Evolutionary conservation across 2,888 invertebrate species (phyloP), one percentile per base, ranked within the genome.

Genomic region (Nasonia oneida): DNA sequence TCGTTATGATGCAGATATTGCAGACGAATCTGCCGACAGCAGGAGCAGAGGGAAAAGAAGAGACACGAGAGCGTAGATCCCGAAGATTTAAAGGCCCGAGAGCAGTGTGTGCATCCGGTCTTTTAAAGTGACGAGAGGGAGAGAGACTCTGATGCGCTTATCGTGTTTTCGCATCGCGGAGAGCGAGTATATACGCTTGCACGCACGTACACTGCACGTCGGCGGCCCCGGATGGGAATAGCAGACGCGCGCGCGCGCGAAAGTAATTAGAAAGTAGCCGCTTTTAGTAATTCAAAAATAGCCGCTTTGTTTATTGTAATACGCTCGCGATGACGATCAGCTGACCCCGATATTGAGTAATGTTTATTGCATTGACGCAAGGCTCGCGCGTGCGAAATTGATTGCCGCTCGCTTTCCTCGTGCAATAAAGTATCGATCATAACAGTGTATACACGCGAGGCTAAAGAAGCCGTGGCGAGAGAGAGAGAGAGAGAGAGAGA

Each of bases 241-340:
- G n/a, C 5, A 57, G n/a, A 57, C 57, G 57, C 37, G 4, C 18
- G 0, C 18, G 23, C 23, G 81, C 76, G 77, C 61, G 71, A 85
- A 85, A 85, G 76, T 85, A 81, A 84, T 84, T 81, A 84, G 84
- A 84, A 84, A 84, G 81, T 81, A 53, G 18, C 67, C 18, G 39
- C 37, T 23, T 23, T 23, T 23, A 23, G 23, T 23, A 23, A 23
- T 23, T 57, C 39, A 42, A 42, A 42, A 53, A 47, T 67, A 29
- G 15, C 15, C 23, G 53, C 50, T 76, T 76, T 76, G 37, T 53
- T 76, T 61, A 33, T 53, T 76, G 23, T 33, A 23, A 15, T 29
- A 18, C 57, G 3, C 57, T 42, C 50, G 33, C 50, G 29, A 18
- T 75, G 39, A n/a, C 23, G 33, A 39, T 71, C 39, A 8, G 18